Evolutionary conservation across 2,113 vertebrate species (phyloP), one percentile per base, ranked within the genome.

Genomic region (Rynchops niger): DNA sequence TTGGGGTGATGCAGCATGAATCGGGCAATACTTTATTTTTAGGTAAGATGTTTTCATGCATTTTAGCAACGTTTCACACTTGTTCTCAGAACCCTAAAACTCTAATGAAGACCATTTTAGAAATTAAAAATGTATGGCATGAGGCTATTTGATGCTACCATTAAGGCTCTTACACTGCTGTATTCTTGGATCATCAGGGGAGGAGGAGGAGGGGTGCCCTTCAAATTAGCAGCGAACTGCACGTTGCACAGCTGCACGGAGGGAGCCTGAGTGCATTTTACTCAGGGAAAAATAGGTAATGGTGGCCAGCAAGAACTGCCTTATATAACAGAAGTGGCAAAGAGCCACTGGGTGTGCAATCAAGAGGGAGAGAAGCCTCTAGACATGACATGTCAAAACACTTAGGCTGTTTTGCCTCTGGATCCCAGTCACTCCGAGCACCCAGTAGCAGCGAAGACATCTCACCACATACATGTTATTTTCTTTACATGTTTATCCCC

Each of bases 81-180:
- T 76, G 27, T 90, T 88, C 53, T 76, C 92, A 93, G 82, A 88
- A 88, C 38, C 9, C 22, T 91, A 82, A 80, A 89, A 58, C 29
- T 88, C 66, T 85, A 93, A 93, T 7, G 2, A 88, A 53, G 74
- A 56, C 70, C 74, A 91, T 90, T 93, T 94, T 59, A 95, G 90
- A 91, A 95, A 94, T 96, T 93, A 97, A 97, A 95, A 91, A 95
- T 96, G 87, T 79, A 96, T 96, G 87, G 84, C 74, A 79, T 72
- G 45, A 94, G 62, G 58, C 36, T 96, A 88, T 93, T 91, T 91
- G 85, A 95, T 96, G 70, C 78, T 91, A 36, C 96, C 92, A 93
- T 93, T 96, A 96, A 94, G 53, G 90, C 70, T 85, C 43, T 95
- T 88, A n/a, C 73, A 61, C 65, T 94, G 49, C 66, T 91, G 49